Percentiles rank a stretch among this genome's conserved stretches.
Evolutionary conservation across 2,113 vertebrate genomes (phyloP).

Genomic region (Jacana jacana): DNA sequence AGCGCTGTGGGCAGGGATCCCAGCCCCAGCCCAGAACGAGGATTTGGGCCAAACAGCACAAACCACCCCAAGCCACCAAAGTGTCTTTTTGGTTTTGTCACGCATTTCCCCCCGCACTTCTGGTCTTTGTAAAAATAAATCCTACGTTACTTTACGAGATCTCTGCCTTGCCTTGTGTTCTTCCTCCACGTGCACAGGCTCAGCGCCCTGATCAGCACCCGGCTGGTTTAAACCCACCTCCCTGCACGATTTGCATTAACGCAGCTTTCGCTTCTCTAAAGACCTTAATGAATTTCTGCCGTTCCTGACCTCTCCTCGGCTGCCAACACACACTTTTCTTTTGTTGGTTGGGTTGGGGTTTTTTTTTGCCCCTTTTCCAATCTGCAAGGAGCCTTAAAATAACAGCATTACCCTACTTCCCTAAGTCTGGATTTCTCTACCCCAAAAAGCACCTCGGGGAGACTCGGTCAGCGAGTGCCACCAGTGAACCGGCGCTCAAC

Average conservation of each 20-base stretch:
- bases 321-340: background rate
- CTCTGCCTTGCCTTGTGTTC: background rate
- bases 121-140: constrained; percentile 31
- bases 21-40: accelerated
- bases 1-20: accelerated
- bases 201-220: background rate
- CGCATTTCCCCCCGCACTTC: no score
- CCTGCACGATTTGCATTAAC: background rate
- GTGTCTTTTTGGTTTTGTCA: no score
- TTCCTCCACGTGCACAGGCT: background rate
- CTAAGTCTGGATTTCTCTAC: background rate
- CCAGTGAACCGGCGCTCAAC: accelerated
- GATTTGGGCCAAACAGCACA: background rate
- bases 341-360: no score
- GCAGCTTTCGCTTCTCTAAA: constrained; percentile 24
- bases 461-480: background rate
- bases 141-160: background rate
- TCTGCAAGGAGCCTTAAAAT: background rate
- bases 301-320: background rate
- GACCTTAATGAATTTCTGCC: constrained; percentile 43
- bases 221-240: background rate
- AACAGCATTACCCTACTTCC: constrained; percentile 15
- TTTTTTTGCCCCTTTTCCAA: no score
- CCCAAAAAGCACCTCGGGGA: background rate
- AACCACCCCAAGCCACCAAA: background rate